Base-by-base conservation (phyloP, 2,113 vertebrate species). In the Nerophis ophidion region DNA sequence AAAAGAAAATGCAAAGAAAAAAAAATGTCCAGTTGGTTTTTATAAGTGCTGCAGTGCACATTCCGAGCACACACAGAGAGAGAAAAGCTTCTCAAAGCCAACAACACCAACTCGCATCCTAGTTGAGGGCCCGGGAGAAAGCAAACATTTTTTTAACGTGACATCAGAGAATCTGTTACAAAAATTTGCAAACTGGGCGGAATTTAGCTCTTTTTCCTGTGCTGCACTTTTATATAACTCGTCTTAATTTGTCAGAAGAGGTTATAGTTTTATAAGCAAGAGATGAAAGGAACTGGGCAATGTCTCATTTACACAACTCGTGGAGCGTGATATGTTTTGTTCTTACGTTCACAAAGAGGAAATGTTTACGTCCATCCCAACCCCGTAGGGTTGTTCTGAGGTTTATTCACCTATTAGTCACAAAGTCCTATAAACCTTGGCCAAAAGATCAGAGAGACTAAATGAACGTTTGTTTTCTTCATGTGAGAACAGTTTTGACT, bases 91-190 rank as follows among this genome's bases (percentile, higher is more conserved):
- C 63, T 72, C 51, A 60, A 57, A 69, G 42, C 19, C 46, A 57
- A 53, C 12, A 46, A 54, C 38, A 50, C 38, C 48, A 66, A 74
- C 52, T 63, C 45, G 56, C 55, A 61, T 73, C 55, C 34, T 64
- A 3, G 34, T 47, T 46, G 58, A 71, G 56, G 62, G 68, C 75
- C 60, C 52, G 3, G 33, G 34, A 66, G 75, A 77, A 71, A 81
- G 72, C 60, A 73, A 74, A 71, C 63, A 79, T 83, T 79, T 81
- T 68, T 72, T 60, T 0, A 44, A 61, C 57, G 68, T 74, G 79
- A 84, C 70, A 81, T 70, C 71, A 84, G 57, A 73, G 40, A 70
- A 48, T 51, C 19, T 48, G 61, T 73, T 40, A 6, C 73, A 62
- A 70, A 71, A 69, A 80, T 72, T 60, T 67, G 51, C 35, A 46